phyloP scores from a whole-genome alignment of 2,113 vertebrate species.

The Colinus virginianus region DNA sequence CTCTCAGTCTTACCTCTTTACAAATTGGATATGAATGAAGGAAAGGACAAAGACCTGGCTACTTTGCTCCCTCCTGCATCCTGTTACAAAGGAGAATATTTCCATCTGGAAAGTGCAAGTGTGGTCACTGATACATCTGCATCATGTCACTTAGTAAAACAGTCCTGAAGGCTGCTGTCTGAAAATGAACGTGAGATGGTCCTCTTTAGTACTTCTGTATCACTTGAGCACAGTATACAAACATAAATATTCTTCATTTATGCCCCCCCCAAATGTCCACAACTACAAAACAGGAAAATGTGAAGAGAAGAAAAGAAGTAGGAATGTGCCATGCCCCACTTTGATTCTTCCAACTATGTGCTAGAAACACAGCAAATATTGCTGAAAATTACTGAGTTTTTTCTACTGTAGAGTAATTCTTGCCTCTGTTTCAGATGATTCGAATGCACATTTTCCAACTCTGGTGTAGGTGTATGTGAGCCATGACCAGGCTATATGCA shows the following conservation, averaged over 20 bases:
- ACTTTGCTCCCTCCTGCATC: not conserved
- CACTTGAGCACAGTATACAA: not conserved
- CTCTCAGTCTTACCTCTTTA: not conserved
- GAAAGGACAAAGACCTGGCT: not conserved
- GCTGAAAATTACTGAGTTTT: not conserved
- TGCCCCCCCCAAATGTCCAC: not conserved
- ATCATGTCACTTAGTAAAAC: not conserved
- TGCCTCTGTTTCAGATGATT: not conserved
- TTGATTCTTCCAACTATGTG: not conserved
- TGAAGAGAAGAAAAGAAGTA: not conserved
- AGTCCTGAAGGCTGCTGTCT: not conserved
- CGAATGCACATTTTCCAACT: not conserved
- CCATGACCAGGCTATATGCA: not conserved
- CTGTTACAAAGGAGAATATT: not conserved
- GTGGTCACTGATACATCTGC: not conserved
- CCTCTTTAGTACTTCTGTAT: not conserved
- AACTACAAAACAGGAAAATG: not conserved
- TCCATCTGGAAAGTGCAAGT: not conserved
- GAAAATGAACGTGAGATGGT: not conserved
- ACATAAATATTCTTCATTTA: not conserved
- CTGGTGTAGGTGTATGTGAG: not conserved
- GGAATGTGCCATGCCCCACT: not conserved
- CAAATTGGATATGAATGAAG: not conserved
- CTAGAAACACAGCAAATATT: not conserved
- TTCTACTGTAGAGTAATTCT: not conserved